phyloP scores from a whole-genome alignment of 2,888 invertebrate species.

The Brachyopa scutellaris region DNA sequence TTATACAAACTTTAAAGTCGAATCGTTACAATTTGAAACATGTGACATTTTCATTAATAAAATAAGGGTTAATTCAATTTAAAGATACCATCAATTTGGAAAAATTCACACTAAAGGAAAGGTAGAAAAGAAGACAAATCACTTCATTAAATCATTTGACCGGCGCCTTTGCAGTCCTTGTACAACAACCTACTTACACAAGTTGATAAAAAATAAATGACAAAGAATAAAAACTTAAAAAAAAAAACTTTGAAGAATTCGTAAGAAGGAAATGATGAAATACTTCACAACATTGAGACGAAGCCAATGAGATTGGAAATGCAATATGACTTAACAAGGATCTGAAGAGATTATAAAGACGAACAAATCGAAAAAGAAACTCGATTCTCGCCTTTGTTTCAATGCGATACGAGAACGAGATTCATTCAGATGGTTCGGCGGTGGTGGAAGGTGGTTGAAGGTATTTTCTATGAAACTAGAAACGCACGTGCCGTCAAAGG shows the following conservation, averaged over 20 bases:
- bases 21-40: no score
- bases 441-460: neutral
- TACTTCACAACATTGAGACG: constrained; percentile 15
- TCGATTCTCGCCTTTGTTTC: constrained; percentile 66
- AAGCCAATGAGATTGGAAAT: constrained; percentile 60
- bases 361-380: constrained; percentile 58
- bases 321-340: constrained; percentile 64
- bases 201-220: constrained; percentile 14
- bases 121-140: neutral
- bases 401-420: constrained; percentile 48
- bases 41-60: no score
- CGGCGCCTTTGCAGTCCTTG: neutral
- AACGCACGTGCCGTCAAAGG: constrained; percentile 67
- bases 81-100: no score
- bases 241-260: constrained; percentile 38
- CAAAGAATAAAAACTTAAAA: constrained; percentile 1
- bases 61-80: no score
- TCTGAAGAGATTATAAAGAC: constrained; percentile 64
- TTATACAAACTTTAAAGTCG: no score
- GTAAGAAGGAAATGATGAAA: constrained; percentile 39
- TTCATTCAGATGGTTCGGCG: constrained; percentile 13
- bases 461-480: constrained; percentile 49
- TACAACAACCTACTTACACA: no score
- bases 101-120: neutral
- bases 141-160: constrained; percentile 15